Conservation (phyloP, 2,113 vertebrate genomes). For the Vulpes ferrilata region DNA sequence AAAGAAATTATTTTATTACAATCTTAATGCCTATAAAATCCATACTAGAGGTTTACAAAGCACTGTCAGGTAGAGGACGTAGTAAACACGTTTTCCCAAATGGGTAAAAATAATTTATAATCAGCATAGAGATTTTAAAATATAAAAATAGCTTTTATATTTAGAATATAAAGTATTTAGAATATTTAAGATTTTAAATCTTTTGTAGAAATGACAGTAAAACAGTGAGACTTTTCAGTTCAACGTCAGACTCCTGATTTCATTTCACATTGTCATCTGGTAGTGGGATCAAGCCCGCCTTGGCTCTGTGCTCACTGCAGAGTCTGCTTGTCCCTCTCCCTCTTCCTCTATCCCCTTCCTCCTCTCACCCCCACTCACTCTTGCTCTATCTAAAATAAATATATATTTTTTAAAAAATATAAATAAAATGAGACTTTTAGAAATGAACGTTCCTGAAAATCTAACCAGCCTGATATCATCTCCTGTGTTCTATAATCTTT, state of each 20-base stretch:
- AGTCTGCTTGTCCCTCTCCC: neutral
- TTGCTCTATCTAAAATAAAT: too few species aligned
- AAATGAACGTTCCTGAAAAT: neutral
- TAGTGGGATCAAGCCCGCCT: neutral
- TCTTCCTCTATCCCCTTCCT: neutral
- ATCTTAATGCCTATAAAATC: neutral
- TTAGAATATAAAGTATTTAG: too few species aligned
- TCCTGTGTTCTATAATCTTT: neutral
- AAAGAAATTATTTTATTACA: neutral
- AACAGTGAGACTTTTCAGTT: neutral
- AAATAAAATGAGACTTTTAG: neutral
- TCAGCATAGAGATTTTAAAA: neutral
- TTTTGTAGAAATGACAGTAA: neutral
- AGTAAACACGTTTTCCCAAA: neutral
- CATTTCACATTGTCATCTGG: neutral
- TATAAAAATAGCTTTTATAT: neutral
- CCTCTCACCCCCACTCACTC: too few species aligned
- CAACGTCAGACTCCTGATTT: neutral
- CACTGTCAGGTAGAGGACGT: neutral
- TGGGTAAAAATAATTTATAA: neutral
- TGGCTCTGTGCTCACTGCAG: neutral
- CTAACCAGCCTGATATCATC: neutral
- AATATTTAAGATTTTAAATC: neutral
- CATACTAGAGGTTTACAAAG: slow-evolving; percentile 5
- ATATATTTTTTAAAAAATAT: neutral